Evolutionary conservation across 92 coral and sea anemone genomes (phyloP).

Genomic region (Epizoanthus rinbou): DNA sequence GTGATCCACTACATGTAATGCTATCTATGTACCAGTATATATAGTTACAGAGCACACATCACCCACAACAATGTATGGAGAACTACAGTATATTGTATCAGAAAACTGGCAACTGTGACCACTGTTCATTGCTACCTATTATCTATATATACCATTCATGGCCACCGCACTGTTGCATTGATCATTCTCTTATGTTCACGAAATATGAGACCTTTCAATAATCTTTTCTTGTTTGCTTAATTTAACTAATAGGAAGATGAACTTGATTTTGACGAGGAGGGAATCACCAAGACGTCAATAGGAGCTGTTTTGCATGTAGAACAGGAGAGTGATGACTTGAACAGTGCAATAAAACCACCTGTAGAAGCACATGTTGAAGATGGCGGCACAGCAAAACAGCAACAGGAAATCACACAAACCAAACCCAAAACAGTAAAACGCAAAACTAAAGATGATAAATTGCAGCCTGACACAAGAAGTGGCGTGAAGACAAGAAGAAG

Average conservation of each 20-base stretch:
- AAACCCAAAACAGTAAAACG: neutral
- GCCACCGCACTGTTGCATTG: too few species aligned
- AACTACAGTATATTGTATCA: too few species aligned
- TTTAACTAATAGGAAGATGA: constrained; percentile 1
- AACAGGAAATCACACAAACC: neutral
- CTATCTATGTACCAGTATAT: too few species aligned
- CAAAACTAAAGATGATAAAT: neutral
- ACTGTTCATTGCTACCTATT: too few species aligned
- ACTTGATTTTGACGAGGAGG: constrained; percentile 5
- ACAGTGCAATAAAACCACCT: neutral
- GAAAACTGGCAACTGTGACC: too few species aligned
- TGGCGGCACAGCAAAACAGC: neutral
- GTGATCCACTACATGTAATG: too few species aligned
- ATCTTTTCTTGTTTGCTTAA: neutral
- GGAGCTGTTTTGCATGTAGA: neutral
- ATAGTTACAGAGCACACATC: too few species aligned
- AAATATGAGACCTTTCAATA: too few species aligned
- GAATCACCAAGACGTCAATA: neutral
- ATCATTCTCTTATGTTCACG: too few species aligned
- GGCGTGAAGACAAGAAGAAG: neutral
- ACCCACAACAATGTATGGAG: too few species aligned
- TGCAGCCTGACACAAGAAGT: neutral
- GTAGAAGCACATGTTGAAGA: neutral
- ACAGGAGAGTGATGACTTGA: neutral
- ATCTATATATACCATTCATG: too few species aligned